Conservation (phyloP, 2,888 invertebrate genomes). For the Platynereis dumerilii region DNA sequence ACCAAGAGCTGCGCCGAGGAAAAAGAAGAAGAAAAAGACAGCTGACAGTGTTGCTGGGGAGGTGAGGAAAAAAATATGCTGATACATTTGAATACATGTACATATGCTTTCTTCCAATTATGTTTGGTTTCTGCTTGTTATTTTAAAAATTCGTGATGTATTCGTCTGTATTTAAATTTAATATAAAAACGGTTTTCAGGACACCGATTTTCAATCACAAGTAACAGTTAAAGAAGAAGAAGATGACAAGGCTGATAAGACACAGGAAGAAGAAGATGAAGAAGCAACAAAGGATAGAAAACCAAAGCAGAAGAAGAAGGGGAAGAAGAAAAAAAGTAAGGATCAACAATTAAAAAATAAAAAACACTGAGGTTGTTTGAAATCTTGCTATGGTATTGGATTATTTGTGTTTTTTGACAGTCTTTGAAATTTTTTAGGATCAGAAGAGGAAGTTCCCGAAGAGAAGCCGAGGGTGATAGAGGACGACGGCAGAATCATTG, state of each 20-base stretch:
- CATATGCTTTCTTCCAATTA: too few relatives aligned
- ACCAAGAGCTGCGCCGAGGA: slow-evolving; percentile 25
- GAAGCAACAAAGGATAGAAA: slow-evolving; percentile 24
- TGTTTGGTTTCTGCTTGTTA: too few relatives aligned
- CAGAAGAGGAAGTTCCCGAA: too few relatives aligned
- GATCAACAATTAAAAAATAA: too few relatives aligned
- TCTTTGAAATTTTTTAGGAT: too few relatives aligned
- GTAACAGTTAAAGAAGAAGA: not conserved
- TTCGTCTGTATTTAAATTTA: too few relatives aligned
- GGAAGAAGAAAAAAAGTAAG: slow-evolving; percentile 1
- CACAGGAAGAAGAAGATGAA: slow-evolving; percentile 31
- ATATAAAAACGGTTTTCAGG: too few relatives aligned
- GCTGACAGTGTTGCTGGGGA: not conserved
- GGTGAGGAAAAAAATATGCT: not conserved
- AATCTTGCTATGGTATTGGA: too few relatives aligned
- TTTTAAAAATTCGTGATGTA: too few relatives aligned
- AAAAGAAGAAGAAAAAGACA: slow-evolving; percentile 23
- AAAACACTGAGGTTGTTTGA: too few relatives aligned
- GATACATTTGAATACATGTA: not conserved
- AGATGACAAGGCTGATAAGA: slow-evolving; percentile 13
- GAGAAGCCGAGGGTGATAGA: slow-evolving; percentile 37
- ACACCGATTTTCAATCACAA: not conserved
- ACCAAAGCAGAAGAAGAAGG: slow-evolving; percentile 33
- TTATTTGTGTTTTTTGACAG: too few relatives aligned
- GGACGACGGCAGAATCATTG: slow-evolving; percentile 63